Percentiles rank a stretch among this genome's conserved stretches.
Conservation (phyloP, 2,113 vertebrate genomes). For the Ptilorrhoa leucosticta region DNA sequence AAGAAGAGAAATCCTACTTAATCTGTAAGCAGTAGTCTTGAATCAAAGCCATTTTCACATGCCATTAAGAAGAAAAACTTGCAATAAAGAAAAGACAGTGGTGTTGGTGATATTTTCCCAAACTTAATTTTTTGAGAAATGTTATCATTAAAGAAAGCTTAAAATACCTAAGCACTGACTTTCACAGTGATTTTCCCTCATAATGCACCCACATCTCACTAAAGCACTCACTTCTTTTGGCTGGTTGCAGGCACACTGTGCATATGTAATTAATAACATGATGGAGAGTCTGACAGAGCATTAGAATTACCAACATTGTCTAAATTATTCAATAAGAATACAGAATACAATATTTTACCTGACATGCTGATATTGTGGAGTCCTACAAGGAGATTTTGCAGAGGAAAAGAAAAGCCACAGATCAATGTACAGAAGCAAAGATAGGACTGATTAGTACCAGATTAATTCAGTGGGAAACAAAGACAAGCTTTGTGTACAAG, state of each 20-base stretch:
- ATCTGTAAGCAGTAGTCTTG: not conserved
- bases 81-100: not conserved
- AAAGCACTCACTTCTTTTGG: not conserved
- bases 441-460: not conserved
- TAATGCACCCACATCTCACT: not conserved
- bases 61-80: not conserved
- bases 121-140: not conserved
- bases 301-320: not conserved
- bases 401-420: not conserved
- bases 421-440: not conserved
- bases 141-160: not conserved
- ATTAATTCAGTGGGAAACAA: not conserved
- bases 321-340: not conserved
- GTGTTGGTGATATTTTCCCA: not conserved
- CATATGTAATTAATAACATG: not conserved
- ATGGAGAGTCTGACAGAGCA: not conserved
- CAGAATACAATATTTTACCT: not conserved
- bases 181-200: not conserved
- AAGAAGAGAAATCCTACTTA: not conserved
- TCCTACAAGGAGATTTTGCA: not conserved
- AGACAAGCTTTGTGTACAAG: not conserved
- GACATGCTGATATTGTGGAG: not conserved
- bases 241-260: not conserved
- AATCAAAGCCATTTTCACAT: not conserved
- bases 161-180: not conserved